Conservation (phyloP, 2,113 vertebrate species). For the Nothoprocta pentlandii region DNA sequence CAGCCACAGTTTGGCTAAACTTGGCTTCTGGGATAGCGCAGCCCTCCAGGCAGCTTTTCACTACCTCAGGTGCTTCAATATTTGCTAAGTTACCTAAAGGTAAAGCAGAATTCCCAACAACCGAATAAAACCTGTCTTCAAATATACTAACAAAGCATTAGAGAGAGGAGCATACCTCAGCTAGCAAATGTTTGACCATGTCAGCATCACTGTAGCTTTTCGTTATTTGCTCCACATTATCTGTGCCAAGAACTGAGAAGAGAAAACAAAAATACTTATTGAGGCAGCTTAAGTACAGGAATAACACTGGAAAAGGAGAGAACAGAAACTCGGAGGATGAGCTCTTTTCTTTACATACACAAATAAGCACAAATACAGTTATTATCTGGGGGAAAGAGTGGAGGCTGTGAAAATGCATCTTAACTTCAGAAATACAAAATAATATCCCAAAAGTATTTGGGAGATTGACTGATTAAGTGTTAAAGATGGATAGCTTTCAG, state of each 20-base stretch:
- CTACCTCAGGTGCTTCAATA: background rate
- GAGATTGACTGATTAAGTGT: background rate
- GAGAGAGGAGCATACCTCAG: slow-evolving; percentile 83
- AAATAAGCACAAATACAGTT: background rate
- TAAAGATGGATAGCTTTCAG: background rate
- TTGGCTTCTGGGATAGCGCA: background rate
- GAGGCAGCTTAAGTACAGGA: background rate
- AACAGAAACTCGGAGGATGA: background rate
- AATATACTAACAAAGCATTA: background rate
- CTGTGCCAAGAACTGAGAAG: slow-evolving; percentile 86
- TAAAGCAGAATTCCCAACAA: background rate
- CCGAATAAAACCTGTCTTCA: background rate
- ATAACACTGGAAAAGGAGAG: background rate
- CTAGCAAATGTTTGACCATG: slow-evolving; percentile 91
- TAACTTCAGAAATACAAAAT: background rate
- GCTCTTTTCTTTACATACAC: background rate
- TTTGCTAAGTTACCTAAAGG: background rate
- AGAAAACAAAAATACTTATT: slow-evolving; percentile 22
- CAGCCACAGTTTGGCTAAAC: background rate
- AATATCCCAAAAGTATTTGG: background rate
- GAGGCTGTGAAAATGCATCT: background rate
- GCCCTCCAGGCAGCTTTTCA: background rate
- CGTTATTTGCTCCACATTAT: slow-evolving; percentile 89
- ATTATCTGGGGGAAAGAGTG: background rate
- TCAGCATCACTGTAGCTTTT: slow-evolving; percentile 92